phyloP scores from a whole-genome alignment of 2,113 vertebrate species.

The Psilopsiagon aurifrons region DNA sequence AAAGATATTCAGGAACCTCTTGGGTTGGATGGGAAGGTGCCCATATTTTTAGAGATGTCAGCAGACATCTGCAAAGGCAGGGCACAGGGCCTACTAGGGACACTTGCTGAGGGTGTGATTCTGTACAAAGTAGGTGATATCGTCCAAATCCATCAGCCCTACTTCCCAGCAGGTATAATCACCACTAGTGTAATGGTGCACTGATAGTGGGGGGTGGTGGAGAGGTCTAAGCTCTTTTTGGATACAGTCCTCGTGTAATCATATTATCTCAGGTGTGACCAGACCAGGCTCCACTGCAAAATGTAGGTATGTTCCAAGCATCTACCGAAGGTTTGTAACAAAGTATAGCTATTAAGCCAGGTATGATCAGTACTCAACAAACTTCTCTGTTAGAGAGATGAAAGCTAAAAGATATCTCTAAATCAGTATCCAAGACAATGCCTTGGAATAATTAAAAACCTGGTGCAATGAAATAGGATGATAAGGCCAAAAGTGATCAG shows the following conservation, averaged over 20 bases:
- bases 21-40: background rate
- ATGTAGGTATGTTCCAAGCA: background rate
- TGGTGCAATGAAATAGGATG: background rate
- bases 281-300: background rate
- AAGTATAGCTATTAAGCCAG: background rate
- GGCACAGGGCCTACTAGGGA: background rate
- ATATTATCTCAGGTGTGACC: background rate
- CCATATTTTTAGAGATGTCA: background rate
- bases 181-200: background rate
- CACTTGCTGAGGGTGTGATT: fast-evolving
- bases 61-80: background rate
- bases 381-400: background rate
- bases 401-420: background rate
- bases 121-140: background rate
- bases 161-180: background rate
- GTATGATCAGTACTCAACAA: background rate
- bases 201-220: too few species aligned
- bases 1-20: background rate
- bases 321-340: background rate
- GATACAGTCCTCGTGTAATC: background rate
- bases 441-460: background rate
- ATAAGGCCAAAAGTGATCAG: background rate
- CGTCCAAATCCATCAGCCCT: background rate
- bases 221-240: background rate
- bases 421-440: background rate